These are phyloP conservation scores for Cyphomyrus discorhynchus DNA, from an alignment of 2,113 vertebrate species.

Conservation along the genomic window DNA sequence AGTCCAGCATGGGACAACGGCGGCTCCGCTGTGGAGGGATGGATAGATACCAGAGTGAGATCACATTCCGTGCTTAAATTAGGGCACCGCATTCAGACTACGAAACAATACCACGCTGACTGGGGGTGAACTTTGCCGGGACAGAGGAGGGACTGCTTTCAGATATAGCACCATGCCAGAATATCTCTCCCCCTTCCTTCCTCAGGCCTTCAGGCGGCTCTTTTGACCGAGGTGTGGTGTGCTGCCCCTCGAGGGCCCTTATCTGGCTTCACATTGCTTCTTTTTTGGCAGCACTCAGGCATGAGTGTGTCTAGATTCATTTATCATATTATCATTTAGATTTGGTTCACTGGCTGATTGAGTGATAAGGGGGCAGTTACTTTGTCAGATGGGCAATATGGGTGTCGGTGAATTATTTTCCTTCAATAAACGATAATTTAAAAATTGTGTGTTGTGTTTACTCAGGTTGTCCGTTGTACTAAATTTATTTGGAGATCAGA, in stretches of 20 bases:
- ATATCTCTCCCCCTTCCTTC: not conserved
- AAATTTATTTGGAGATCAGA: not conserved
- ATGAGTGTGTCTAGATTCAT: not conserved
- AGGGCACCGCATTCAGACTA: not conserved
- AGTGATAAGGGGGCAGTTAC: not conserved
- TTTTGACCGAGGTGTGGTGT: not conserved
- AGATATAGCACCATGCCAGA: not conserved
- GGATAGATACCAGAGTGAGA: constrained; percentile 83
- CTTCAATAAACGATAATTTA: not conserved
- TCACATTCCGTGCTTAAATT: constrained; percentile 82
- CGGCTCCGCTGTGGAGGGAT: constrained; percentile 82
- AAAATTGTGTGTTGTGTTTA: not conserved
- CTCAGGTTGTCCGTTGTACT: not conserved
- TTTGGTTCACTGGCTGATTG: not conserved
- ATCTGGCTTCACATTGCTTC: not conserved
- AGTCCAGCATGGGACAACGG: constrained; percentile 88
- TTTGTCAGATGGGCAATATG: not conserved
- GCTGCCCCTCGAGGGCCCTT: not conserved
- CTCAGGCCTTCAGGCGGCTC: not conserved
- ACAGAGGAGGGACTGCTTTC: not conserved
- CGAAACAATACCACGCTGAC: not conserved
- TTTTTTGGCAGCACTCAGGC: not conserved
- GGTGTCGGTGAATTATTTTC: not conserved
- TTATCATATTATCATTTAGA: not conserved
- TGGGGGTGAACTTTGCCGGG: not conserved